phyloP scores from a whole-genome alignment of 2,797 vertebrate species.

The Sebastes minor region DNA sequence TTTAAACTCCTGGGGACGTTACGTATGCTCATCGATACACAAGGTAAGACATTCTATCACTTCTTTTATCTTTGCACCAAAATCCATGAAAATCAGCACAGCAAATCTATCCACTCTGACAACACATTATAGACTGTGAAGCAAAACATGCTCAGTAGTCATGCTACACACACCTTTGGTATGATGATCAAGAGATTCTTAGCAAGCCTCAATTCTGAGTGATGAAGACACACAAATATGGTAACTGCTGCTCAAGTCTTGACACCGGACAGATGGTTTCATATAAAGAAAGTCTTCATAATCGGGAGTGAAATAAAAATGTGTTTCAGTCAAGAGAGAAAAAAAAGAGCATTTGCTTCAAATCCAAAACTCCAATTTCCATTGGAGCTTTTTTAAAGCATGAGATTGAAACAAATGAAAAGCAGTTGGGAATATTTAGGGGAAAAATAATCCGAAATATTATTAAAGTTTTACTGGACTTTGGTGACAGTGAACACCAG shows the following conservation, averaged over 20 bases:
- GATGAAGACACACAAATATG: background rate
- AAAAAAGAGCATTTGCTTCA: background rate
- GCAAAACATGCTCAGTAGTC: background rate
- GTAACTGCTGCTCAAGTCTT: background rate
- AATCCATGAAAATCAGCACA: background rate
- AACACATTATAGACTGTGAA: background rate
- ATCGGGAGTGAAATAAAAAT: background rate
- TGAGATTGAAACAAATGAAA: background rate
- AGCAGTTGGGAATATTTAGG: background rate
- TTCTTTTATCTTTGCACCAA: background rate
- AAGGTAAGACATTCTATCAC: conserved; percentile 82
- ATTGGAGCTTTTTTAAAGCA: too few relatives aligned
- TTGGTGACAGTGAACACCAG: background rate
- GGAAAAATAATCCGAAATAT: background rate
- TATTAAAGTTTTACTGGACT: background rate
- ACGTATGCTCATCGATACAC: conserved; percentile 98
- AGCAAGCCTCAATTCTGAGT: background rate
- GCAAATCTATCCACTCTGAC: background rate
- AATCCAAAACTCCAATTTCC: too few relatives aligned
- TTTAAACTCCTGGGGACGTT: conserved; percentile 98
- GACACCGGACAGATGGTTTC: background rate
- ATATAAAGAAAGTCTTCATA: background rate
- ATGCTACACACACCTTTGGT: background rate
- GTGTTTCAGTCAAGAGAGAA: background rate
- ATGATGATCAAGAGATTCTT: background rate